Base-by-base conservation (phyloP, 2,888 invertebrate species). In the Allophyes oxyacanthae region DNA sequence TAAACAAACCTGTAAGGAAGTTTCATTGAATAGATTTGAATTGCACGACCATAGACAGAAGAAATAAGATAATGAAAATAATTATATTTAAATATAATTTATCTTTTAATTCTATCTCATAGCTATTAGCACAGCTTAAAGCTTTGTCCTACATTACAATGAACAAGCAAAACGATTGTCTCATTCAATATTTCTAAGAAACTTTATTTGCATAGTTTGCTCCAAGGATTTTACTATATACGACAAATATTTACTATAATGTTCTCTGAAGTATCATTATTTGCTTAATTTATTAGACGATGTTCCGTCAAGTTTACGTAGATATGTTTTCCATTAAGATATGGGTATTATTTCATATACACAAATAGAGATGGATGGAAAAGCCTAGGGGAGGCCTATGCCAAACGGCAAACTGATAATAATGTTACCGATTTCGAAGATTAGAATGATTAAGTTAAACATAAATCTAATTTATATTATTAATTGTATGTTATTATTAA, bases 191-290 rank as follows among this genome's bases (percentile, higher is more conserved):
- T 13, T 26, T 51, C 55, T 40, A 0, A 51, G 65, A 65, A 64
- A 15, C 15, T 37, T 11, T 30, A 69, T 78, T 78, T 61, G 54
- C 62, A 68, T 69, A 72, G 37, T 37, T 70, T 44, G 40, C 45
- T 46, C 45, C 72, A 73, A 76, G 75, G 73, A 64, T 53, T 50
- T 67, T 26, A 33, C 53, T 60, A 55, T 69, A 43, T 45, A 44
- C 51, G 14, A 56, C 56, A 53, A 75, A 75, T 63, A 73, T 67
- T 67, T 41, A 68, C 51, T 26, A 45, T 48, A 50, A 55, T 28
- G 45, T 53, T 56, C 53, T 45, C 50, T 45, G 59, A 62, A 67
- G 62, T 59, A 52, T 69, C 56, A 48, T 59, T 60, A 60, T 49
- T 57, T 63, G 40, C 50, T 58, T 58, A 53, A 66, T 55, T 43